Evolutionary conservation across 2,888 invertebrate species (phyloP).

Genomic region (Abscondita cerata): DNA sequence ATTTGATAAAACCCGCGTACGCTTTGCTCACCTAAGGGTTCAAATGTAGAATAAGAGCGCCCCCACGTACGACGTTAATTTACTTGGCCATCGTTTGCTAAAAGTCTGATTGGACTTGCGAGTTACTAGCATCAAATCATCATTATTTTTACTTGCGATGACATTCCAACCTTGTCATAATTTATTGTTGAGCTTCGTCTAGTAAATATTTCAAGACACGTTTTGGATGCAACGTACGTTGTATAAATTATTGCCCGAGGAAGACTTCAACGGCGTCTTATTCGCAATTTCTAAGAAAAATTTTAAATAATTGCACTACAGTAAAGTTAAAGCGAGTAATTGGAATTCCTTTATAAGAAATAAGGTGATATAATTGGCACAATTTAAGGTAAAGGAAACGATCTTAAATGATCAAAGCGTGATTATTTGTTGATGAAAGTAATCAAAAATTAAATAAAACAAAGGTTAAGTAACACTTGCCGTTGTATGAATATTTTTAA

Average conservation of each 20-base stretch:
- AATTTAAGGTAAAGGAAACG: too few relatives aligned
- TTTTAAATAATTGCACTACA: too few relatives aligned
- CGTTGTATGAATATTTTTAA: too few relatives aligned
- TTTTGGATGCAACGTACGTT: slow-evolving; percentile 23
- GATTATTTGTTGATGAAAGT: too few relatives aligned
- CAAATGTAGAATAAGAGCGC: slow-evolving; percentile 16
- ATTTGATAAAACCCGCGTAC: slow-evolving; percentile 19
- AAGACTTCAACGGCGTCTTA: too few relatives aligned
- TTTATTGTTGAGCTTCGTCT: slow-evolving; percentile 26
- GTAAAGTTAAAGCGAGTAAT: too few relatives aligned
- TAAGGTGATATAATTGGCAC: too few relatives aligned
- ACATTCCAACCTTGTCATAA: slow-evolving; percentile 35
- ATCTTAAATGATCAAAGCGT: too few relatives aligned
- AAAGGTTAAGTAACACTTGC: too few relatives aligned
- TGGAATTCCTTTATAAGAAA: too few relatives aligned
- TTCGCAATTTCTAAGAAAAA: too few relatives aligned
- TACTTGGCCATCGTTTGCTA: slow-evolving; percentile 24
- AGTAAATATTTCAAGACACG: slow-evolving; percentile 31
- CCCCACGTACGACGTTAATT: slow-evolving; percentile 32
- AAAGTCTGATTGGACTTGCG: slow-evolving; percentile 23
- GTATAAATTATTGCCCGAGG: slow-evolving; percentile 21
- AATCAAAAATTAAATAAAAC: too few relatives aligned
- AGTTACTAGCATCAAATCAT: slow-evolving; percentile 39
- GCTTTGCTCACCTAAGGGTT: slow-evolving; percentile 16
- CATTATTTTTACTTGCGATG: slow-evolving; percentile 42